Conservation (phyloP, 2,113 vertebrate genomes). For the Podilymbus podiceps region DNA sequence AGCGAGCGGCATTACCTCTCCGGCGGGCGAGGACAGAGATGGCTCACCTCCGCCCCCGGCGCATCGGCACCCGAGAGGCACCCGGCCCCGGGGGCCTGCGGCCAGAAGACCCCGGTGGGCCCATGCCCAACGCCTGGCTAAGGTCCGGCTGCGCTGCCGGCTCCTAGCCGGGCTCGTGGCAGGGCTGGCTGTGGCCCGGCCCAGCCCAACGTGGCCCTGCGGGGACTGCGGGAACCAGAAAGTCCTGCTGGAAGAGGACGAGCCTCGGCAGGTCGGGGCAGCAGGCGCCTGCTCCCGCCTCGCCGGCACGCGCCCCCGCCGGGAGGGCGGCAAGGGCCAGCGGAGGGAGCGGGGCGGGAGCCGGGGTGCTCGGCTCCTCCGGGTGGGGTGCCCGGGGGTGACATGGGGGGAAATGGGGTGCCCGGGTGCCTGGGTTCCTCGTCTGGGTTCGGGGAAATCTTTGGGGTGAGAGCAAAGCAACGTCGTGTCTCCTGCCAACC, state of each 20-base stretch:
- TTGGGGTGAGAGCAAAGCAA: neutral
- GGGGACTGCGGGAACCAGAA: slow-evolving; percentile 35
- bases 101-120: neutral
- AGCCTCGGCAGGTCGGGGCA: slow-evolving; percentile 44
- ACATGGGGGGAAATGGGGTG: accelerated
- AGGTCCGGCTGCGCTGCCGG: neutral
- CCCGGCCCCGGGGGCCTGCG: neutral
- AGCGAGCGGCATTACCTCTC: slow-evolving; percentile 2
- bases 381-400: accelerated
- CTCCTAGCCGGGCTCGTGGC: neutral
- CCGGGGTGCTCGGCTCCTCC: neutral
- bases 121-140: neutral
- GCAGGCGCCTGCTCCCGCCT: neutral
- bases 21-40: neutral
- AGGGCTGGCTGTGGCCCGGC: neutral
- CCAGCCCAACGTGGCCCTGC: neutral
- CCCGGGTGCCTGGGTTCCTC: accelerated
- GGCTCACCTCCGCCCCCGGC: neutral
- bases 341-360: neutral
- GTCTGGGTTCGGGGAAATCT: neutral
- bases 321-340: neutral
- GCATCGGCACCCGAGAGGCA: accelerated
- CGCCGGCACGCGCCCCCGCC: accelerated
- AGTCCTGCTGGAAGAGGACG: slow-evolving; percentile 39
- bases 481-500: accelerated